phyloP scores from a whole-genome alignment of 2,113 vertebrate species.

The Notothenia coriiceps region DNA sequence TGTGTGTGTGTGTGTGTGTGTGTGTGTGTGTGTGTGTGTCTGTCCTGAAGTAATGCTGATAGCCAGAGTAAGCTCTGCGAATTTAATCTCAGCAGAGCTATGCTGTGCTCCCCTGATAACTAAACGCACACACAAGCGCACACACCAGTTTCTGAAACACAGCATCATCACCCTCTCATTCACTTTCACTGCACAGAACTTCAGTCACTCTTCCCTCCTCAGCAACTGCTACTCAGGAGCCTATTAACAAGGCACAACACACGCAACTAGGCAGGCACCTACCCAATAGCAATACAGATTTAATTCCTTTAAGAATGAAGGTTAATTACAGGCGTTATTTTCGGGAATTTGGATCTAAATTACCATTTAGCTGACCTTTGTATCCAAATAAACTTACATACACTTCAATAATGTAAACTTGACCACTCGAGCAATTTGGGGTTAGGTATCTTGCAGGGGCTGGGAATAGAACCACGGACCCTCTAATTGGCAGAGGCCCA shows the following conservation, averaged over 20 bases:
- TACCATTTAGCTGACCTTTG: too few species aligned
- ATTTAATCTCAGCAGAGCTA: slow-evolving; percentile 80
- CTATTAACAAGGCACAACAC: slow-evolving; percentile 57
- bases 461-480: too few species aligned
- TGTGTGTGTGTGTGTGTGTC: slow-evolving; percentile 44
- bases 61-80: slow-evolving; percentile 77
- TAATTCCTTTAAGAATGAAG: slow-evolving; percentile 3
- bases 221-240: slow-evolving; percentile 25
- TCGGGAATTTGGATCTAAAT: background rate
- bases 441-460: too few species aligned
- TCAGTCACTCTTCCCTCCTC: slow-evolving; percentile 9
- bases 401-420: too few species aligned
- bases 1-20: slow-evolving; percentile 23
- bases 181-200: slow-evolving; percentile 41
- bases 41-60: slow-evolving; percentile 80
- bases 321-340: slow-evolving; percentile 6
- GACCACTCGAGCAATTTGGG: too few species aligned
- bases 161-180: slow-evolving; percentile 55
- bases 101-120: slow-evolving; percentile 79
- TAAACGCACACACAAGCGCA: slow-evolving; percentile 48
- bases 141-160: slow-evolving; percentile 38
- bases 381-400: too few species aligned
- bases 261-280: background rate
- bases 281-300: background rate
- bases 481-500: too few species aligned